Base-by-base conservation (phyloP, 2,888 invertebrate genomes). In the Fragum sueziense region DNA sequence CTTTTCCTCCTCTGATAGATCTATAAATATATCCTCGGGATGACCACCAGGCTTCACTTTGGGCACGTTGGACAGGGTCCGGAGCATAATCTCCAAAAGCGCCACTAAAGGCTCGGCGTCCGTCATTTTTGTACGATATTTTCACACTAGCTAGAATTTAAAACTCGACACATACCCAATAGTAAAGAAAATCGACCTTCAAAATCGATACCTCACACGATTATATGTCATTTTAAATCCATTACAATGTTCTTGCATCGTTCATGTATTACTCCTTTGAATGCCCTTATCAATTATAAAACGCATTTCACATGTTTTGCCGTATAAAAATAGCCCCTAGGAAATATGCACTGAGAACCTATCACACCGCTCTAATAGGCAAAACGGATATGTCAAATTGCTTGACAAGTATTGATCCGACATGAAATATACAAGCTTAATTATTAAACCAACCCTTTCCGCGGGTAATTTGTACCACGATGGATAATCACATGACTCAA, bases 11-110 rank as follows among this genome's bases (percentile, higher is more conserved):
- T 91, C 91, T 0, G 86, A 81, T n/a, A 92, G 83, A 61, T 91
- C 88, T 20, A 89, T 20, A 75, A 92, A 92, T 54, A 91, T 88
- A 14, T 92, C 92, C 31, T 92, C 91, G 4, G 90, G 88, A 70
- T 91, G 89, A 1, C 92, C 92, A 0, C 92, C 92, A 17, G 91
- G 88, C 67, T 91, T 91, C 47, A 92, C 86, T 57, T 75, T 77
- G 1, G 86, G 85, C 51, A 91, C 86, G 51, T 76, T 69, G 11
- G 86, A 79, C 9, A 87, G 76, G 29, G 85, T 82, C 47, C 87
- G 84, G 69, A 90, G 82, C 87, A 90, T 88, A 41, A 89, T 87
- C 87, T 90, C 89, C 76, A 90, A 79, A 41, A 90, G 80, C 0
- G 87, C 87, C 71, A 90, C 83, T 57, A 90, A 78, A 34, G 85